phyloP scores from a whole-genome alignment of 2,113 vertebrate genomes.

The Cynocephalus volans region DNA sequence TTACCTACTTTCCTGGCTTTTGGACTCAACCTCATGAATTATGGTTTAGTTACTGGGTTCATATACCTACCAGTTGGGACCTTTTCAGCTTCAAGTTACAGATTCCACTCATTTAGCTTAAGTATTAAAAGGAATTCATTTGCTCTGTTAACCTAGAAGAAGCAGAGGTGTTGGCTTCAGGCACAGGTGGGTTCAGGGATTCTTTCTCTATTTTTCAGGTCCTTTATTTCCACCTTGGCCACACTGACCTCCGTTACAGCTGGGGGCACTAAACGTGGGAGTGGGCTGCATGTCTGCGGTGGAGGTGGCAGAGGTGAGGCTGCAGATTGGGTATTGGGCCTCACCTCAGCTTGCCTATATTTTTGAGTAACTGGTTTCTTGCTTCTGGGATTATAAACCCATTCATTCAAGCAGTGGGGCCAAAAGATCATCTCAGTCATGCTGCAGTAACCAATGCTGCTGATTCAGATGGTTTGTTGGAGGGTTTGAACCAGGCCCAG shows the following conservation, averaged over 20 bases:
- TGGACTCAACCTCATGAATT: not conserved
- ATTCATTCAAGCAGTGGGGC: not conserved
- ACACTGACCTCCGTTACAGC: not conserved
- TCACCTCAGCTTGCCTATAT: not conserved
- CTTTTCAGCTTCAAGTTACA: not conserved
- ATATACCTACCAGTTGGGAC: not conserved
- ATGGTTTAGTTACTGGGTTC: not conserved
- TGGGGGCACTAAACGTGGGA: not conserved
- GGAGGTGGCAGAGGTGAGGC: not conserved
- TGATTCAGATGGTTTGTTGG: not conserved
- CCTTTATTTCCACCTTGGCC: not conserved
- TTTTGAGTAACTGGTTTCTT: not conserved
- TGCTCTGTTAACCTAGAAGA: not conserved
- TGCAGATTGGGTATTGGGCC: not conserved
- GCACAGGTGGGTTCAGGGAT: not conserved
- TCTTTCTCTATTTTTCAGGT: not conserved
- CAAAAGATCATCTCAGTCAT: not conserved
- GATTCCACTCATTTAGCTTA: not conserved
- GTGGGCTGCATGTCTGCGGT: fast-evolving
- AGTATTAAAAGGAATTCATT: not conserved
- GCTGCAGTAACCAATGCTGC: not conserved
- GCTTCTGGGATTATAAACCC: not conserved
- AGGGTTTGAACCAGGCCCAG: not conserved
- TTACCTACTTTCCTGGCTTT: constrained; percentile 22
- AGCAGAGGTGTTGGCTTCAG: not conserved